Percentiles rank a stretch among this genome's conserved stretches.
Evolutionary conservation across 2,113 vertebrate species (phyloP).

Genomic region (Sinosuthora webbiana): DNA sequence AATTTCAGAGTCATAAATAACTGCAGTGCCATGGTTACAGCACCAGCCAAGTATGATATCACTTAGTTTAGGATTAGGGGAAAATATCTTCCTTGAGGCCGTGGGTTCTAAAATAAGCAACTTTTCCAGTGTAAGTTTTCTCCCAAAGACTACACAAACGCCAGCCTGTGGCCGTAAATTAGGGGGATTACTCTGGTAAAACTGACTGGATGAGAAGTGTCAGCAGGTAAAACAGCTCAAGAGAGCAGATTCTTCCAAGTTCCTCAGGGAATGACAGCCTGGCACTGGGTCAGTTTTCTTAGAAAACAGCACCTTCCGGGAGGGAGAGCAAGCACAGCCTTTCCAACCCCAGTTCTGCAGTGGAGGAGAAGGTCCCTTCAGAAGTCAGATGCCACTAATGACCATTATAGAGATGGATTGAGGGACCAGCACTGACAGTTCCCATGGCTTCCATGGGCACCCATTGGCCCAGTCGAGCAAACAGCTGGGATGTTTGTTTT

Average conservation of each 20-base stretch:
- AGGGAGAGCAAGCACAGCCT: neutral
- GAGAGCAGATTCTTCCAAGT: neutral
- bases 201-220: neutral
- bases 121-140: conserved; percentile 46
- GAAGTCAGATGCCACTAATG: neutral
- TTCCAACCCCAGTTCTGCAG: fast-evolving
- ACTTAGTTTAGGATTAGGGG: conserved; percentile 58
- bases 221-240: conserved; percentile 6
- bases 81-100: conserved; percentile 57
- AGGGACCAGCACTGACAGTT: neutral
- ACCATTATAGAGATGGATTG: neutral
- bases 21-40: conserved; percentile 58
- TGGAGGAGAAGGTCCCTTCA: neutral
- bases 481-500: neutral
- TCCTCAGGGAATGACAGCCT: neutral
- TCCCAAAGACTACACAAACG: conserved; percentile 38
- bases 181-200: neutral
- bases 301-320: neutral
- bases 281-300: neutral
- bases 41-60: conserved; percentile 67
- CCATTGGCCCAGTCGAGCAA: neutral
- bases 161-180: conserved; percentile 1
- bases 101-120: conserved; percentile 64
- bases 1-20: conserved; percentile 65
- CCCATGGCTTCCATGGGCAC: neutral